Evolutionary conservation across 64 coral and sea anemone species (phyloP).

Genomic region (Montipora sp.): DNA sequence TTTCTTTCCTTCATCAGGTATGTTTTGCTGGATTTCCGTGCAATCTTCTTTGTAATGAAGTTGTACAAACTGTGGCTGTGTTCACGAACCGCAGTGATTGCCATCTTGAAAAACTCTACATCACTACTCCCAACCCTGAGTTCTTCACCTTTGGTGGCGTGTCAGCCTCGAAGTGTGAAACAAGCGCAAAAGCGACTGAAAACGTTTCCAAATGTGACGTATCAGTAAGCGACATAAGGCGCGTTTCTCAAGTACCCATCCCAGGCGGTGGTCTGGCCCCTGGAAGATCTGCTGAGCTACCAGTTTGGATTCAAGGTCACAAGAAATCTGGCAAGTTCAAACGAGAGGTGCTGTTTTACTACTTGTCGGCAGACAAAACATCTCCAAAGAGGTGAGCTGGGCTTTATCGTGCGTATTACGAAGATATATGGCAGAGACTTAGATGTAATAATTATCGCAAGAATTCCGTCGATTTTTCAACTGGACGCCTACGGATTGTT

Average conservation of each 20-base stretch:
- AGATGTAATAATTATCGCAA: background rate
- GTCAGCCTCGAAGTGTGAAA: background rate
- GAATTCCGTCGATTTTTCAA: too few relatives aligned
- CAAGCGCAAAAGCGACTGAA: background rate
- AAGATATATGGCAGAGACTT: background rate
- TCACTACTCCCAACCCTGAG: slow-evolving; percentile 77
- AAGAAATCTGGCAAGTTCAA: slow-evolving; percentile 23
- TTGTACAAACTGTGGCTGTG: slow-evolving; percentile 74
- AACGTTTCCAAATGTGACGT: background rate
- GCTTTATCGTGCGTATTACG: background rate
- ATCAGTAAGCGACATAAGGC: slow-evolving; percentile 37
- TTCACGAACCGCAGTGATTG: slow-evolving; percentile 85
- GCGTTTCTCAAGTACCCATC: slow-evolving; percentile 78
- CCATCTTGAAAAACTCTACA: slow-evolving; percentile 69
- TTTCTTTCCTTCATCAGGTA: slow-evolving; percentile 53
- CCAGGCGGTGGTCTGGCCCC: slow-evolving; percentile 65
- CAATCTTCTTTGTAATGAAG: slow-evolving; percentile 85
- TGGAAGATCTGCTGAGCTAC: slow-evolving; percentile 66
- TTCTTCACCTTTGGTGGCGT: slow-evolving; percentile 71
- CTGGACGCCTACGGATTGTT: too few relatives aligned
- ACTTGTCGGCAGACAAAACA: slow-evolving; percentile 70
- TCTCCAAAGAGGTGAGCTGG: slow-evolving; percentile 74
- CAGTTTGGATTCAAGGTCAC: slow-evolving; percentile 91
- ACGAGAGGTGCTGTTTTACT: slow-evolving; percentile 91
- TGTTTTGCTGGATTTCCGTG: slow-evolving; percentile 76